These are phyloP conservation scores for Holothuria scabra DNA, from an alignment of 53 echinoderm and acorn worm genomes.

Conservation along the genomic window DNA sequence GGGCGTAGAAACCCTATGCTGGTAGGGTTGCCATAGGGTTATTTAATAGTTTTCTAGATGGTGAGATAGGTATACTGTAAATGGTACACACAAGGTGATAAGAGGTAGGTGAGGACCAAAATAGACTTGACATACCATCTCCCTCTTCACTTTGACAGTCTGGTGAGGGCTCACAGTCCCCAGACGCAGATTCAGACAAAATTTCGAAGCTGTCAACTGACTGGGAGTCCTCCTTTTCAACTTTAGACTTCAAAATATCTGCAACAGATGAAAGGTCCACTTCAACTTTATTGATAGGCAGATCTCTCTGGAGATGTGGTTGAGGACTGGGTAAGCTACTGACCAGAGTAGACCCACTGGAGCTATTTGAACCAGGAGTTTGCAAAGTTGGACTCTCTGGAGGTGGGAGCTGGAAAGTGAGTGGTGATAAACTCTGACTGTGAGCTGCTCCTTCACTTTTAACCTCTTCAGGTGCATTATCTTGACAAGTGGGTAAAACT, in stretches of 20 bases:
- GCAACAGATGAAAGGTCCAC: constrained; percentile 5
- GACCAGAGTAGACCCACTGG: constrained; percentile 36
- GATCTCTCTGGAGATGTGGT: background rate
- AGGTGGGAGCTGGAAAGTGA: too few species aligned
- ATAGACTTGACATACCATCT: constrained; percentile 16
- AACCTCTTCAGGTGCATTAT: too few species aligned
- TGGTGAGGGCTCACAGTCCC: background rate
- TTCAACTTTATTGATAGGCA: background rate
- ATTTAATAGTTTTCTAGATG: too few species aligned
- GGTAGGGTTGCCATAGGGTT: too few species aligned
- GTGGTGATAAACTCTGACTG: too few species aligned
- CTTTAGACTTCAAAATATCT: constrained; percentile 9
- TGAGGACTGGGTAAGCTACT: constrained; percentile 28
- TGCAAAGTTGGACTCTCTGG: constrained; percentile 12
- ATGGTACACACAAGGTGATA: too few species aligned
- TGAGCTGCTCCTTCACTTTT: too few species aligned
- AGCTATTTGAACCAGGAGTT: constrained; percentile 8
- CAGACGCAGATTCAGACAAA: constrained; percentile 16
- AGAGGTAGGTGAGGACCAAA: too few species aligned
- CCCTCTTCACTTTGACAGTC: constrained; percentile 18
- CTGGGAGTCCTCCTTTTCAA: constrained; percentile 16
- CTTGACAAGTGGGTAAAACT: too few species aligned
- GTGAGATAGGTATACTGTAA: too few species aligned
- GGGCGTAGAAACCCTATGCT: too few species aligned
- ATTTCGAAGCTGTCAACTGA: constrained; percentile 48